Evolutionary conservation across 2,113 vertebrate genomes (phyloP), one percentile per base, ranked within the genome.

Genomic region (Propithecus coquereli): DNA sequence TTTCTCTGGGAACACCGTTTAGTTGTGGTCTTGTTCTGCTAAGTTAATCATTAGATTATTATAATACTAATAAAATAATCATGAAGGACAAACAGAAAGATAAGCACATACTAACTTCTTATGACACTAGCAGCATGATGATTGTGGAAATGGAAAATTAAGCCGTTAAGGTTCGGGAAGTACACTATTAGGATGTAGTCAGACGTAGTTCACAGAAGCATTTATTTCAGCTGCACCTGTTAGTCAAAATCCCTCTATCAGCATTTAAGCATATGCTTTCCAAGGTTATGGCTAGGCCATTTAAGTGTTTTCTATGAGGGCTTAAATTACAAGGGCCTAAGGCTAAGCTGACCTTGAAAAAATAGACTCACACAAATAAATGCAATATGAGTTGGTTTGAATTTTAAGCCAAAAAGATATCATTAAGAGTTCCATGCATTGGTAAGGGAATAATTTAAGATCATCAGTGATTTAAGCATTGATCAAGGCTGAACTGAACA

Each of bases 241-340:
- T 93, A 70, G 23, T 91, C n/a, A 74, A 87, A 96, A 61, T 89
- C 17, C 22, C 65, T 70, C 30, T 86, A 27, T 80, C 73, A 96
- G 90, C 84, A 92, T 81, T 80, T 65, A 84, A 76, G 52, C 50
- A 84, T 61, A 61, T 94, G 50, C 61, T 97, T 94, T 79, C 77
- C 52, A 82, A 94, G 81, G 17, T 95, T 84, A 86, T 50, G 23
- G 23, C 16, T 43, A 86, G 80, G 84, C 40, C 70, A 76, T 70
- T 59, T 83, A 80, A 85, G 32, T 70, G 17, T 92, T 92, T 92
- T 93, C 59, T 88, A 80, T 27, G 81, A 20, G 4, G 12, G 25
- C 34, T 97, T 63, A 79, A 83, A 87, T 96, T 80, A 65, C 47
- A 92, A 94, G 22, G 54, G 0, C 61, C 34, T 76, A 73, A 89